Conservation (phyloP, 2,888 invertebrate species). For the Rhamnusium bicolor region DNA sequence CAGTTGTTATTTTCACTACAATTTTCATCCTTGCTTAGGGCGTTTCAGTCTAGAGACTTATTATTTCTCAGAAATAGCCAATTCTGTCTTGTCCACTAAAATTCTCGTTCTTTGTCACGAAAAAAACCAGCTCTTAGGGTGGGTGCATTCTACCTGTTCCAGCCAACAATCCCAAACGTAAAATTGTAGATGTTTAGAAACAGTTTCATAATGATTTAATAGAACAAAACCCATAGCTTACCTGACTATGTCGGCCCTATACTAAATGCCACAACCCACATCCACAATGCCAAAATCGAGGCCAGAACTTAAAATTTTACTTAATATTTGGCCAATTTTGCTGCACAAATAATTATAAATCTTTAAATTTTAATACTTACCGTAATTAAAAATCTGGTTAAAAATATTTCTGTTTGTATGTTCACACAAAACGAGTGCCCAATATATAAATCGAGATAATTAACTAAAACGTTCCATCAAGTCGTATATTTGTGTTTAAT, state of each 20-base stretch:
- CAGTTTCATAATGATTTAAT: not conserved
- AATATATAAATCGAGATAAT: no score
- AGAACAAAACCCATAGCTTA: not conserved
- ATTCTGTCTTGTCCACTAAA: not conserved
- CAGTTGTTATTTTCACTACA: not conserved
- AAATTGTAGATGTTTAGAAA: not conserved
- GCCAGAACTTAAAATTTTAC: not conserved
- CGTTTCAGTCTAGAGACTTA: not conserved
- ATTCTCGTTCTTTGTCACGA: not conserved
- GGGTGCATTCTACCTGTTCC: not conserved
- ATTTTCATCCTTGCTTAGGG: not conserved
- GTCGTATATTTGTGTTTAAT: no score
- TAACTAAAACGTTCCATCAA: no score
- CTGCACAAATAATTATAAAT: no score
- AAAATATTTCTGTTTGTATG: no score
- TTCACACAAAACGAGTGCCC: no score
- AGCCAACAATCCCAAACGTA: not conserved
- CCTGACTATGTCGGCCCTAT: not conserved
- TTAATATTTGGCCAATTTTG: no score
- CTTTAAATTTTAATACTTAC: no score
- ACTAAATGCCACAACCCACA: not conserved
- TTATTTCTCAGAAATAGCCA: not conserved
- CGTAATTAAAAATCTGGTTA: no score
- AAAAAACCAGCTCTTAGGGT: not conserved
- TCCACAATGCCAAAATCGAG: not conserved